These are phyloP conservation scores for Proales similis DNA, from an alignment of 1,140 invertebrate species.

Conservation along the genomic window DNA sequence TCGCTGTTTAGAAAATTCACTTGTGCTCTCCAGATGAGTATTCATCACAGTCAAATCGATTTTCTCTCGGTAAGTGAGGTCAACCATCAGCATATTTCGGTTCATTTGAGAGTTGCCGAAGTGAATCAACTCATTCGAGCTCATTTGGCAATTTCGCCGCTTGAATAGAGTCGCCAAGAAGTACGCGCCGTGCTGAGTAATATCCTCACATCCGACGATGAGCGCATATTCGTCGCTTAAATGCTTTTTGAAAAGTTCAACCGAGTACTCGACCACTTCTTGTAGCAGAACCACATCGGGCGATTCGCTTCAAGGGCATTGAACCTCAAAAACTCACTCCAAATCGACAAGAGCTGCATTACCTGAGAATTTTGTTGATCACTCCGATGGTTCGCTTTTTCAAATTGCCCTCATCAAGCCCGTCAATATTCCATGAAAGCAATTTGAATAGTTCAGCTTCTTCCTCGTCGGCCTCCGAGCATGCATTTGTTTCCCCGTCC, in stretches of 20 bases:
- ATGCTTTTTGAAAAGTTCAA: conserved; percentile 41
- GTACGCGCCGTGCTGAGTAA: conserved; percentile 50
- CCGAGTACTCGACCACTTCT: conserved; percentile 57
- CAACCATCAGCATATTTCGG: conserved; percentile 55
- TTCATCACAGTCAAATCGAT: conserved; percentile 56
- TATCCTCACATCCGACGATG: conserved; percentile 43
- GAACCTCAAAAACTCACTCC: neutral
- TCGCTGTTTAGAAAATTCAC: conserved; percentile 52
- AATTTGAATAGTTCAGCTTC: conserved; percentile 39
- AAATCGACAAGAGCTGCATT: conserved; percentile 40
- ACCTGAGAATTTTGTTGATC: conserved; percentile 56
- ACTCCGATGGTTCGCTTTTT: conserved; percentile 56
- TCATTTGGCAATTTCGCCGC: conserved; percentile 50
- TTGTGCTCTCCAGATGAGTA: conserved; percentile 60
- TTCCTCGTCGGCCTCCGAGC: neutral
- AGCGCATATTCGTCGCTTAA: conserved; percentile 39
- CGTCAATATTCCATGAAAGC: conserved; percentile 62
- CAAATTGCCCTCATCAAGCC: conserved; percentile 57
- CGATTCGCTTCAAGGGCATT: conserved; percentile 53
- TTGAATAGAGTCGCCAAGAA: conserved; percentile 56
- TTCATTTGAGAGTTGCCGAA: conserved; percentile 56
- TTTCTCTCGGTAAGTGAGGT: conserved; percentile 53
- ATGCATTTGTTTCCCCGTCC: neutral
- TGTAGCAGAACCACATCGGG: conserved; percentile 62
- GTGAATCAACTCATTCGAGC: conserved; percentile 50